Base-by-base conservation (phyloP, 92 coral and sea anemone genomes). In the Porites lobata region DNA sequence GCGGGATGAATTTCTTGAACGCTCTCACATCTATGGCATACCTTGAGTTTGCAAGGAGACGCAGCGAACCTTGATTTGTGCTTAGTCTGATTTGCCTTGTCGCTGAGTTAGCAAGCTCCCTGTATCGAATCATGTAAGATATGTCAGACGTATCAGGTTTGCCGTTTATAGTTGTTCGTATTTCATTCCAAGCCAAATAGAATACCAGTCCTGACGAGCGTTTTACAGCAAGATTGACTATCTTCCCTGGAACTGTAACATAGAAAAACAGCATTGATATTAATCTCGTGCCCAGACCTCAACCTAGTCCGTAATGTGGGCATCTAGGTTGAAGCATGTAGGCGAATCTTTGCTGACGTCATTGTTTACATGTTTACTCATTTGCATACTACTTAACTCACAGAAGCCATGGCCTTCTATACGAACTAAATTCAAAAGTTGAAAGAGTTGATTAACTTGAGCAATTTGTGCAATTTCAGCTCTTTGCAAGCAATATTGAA, bases 221-320 rank as follows among this genome's bases (percentile, higher is more conserved):
- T 3, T 22, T n/a, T 18, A 61, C 11, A 18, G 43, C 52, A 12
- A 84, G n/a, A 50, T 75, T 75, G 38, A 24, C 51, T 22, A 80
- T 80, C 51, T 74, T 73, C 26, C 80, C 87, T 15, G 87, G 87
- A 84, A 51, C 87, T 84, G 64, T 19, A 51, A 9, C 4, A 14
- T 15, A 21, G 18, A 7, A 15, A 69, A 70, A 32, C 61, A 56
- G 3, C 15, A 56, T 9, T 10, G 14, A 0, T 9, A 8, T 2
- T 56, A 56, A 14, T 56, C 15, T 10, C 2, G 14, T 9, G 59
- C 59, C 59, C 59, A 54, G 47, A 38, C 47, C 47, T 4, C 47
- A 4, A 7, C 47, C 47, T 0, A 38, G 47, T 38, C 47, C 6
- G 47, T 38, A 38, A 5, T 38, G 47, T 38, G 47, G 6, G 6